Percentiles rank a stretch among this genome's conserved stretches.
phyloP scores from a whole-genome alignment of 2,797 vertebrate genomes.

The Eurystomus glaucurus region DNA sequence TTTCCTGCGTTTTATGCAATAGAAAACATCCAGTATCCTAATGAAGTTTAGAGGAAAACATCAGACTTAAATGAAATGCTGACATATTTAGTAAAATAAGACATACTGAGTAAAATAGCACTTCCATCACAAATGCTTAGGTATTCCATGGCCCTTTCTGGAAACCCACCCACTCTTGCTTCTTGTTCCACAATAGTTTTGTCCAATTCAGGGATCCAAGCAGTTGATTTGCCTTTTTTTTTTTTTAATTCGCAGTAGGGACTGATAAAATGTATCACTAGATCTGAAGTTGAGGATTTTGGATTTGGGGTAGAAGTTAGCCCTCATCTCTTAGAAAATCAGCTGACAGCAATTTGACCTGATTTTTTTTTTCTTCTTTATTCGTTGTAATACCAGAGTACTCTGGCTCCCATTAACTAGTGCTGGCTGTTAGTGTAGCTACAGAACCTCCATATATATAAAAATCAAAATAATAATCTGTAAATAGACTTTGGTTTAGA shows the following conservation, averaged over 20 bases:
- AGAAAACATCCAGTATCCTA: background rate
- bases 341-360: background rate
- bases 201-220: background rate
- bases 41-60: background rate
- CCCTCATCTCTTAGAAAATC: background rate
- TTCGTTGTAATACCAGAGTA: background rate
- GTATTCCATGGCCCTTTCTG: background rate
- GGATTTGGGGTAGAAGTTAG: background rate
- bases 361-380: background rate
- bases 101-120: background rate
- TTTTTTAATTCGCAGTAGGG: background rate
- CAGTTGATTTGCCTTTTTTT: background rate
- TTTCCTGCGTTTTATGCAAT: background rate
- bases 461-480: background rate
- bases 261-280: background rate
- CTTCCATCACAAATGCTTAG: background rate
- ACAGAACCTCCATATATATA: background rate
- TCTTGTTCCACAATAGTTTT: background rate
- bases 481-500: background rate
- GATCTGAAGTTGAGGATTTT: background rate
- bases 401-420: background rate
- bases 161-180: background rate
- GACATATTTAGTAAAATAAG: too few relatives aligned
- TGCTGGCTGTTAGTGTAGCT: background rate
- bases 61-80: background rate